Evolutionary conservation across 2,113 vertebrate species (phyloP).

Genomic region (Anolis carolinensis): DNA sequence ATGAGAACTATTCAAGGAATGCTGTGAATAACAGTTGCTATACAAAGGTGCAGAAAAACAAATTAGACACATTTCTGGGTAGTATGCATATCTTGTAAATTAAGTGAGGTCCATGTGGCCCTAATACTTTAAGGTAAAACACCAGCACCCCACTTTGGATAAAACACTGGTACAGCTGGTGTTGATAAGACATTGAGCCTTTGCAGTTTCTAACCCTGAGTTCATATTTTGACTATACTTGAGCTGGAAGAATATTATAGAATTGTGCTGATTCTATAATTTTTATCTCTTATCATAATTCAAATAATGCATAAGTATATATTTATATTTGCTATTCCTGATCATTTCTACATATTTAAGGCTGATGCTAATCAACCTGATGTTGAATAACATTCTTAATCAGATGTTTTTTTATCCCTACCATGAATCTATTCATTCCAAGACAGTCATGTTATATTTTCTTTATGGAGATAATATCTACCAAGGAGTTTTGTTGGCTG

Average conservation of each 20-base stretch:
- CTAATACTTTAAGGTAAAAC: not conserved
- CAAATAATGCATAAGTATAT: not conserved
- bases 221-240: too few relatives aligned
- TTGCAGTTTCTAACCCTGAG: too few relatives aligned
- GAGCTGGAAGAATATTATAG: too few relatives aligned
- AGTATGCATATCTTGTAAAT: not conserved
- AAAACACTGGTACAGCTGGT: too few relatives aligned
- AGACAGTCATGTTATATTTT: conserved; percentile 70
- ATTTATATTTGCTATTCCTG: conserved; percentile 20
- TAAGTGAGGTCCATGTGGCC: not conserved
- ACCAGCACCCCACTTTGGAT: not conserved
- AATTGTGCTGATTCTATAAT: too few relatives aligned
- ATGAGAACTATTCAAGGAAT: not conserved
- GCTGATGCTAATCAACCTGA: conserved; percentile 70
- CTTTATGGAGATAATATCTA: conserved; percentile 59
- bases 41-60: not conserved
- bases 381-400: conserved; percentile 69
- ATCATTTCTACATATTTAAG: conserved; percentile 72
- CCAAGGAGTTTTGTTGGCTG: conserved; percentile 33
- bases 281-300: not conserved
- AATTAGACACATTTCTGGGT: not conserved
- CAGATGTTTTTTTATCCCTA: conserved; percentile 71
- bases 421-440: conserved; percentile 79
- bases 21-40: not conserved
- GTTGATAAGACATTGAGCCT: too few relatives aligned